A percentile compares a stretch with the other conserved stretches of the same genome.
Conservation (phyloP, 2,113 vertebrate genomes). For the Centropristis striata region DNA sequence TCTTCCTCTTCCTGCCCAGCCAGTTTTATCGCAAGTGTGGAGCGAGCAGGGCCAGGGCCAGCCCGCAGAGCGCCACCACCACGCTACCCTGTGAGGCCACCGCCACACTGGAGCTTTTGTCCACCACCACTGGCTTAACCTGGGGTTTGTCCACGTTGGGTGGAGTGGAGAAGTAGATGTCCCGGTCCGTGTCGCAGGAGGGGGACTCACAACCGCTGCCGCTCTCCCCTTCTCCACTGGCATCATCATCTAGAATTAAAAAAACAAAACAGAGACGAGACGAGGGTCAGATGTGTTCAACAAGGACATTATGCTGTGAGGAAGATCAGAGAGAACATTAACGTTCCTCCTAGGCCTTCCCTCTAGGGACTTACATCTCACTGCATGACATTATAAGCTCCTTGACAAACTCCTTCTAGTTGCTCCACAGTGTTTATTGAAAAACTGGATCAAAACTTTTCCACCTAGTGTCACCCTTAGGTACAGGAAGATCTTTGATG, state of each 20-base stretch:
- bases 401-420: not conserved
- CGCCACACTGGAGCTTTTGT: not conserved
- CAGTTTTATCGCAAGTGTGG: constrained; percentile 83
- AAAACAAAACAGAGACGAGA: not conserved
- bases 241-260: constrained; percentile 87
- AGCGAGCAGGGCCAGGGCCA: constrained; percentile 76
- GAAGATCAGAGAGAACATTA: too few species aligned
- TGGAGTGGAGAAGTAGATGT: constrained; percentile 90
- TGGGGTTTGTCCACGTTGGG: constrained; percentile 58
- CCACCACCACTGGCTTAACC: constrained; percentile 46
- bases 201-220: constrained; percentile 92
- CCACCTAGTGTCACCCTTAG: too few species aligned
- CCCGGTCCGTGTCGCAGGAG: constrained; percentile 82
- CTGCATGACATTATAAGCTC: not conserved
- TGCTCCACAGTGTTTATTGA: not conserved
- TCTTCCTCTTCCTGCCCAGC: constrained; percentile 47
- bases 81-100: constrained; percentile 58
- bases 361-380: not conserved
- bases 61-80: constrained; percentile 72
- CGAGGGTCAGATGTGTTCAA: not conserved
- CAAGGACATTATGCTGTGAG: rapidly evolving
- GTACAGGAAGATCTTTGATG: not conserved
- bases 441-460: not conserved
- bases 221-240: constrained; percentile 91
- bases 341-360: not conserved